A percentile compares a stretch with the other conserved stretches of the same genome.
phyloP scores from a whole-genome alignment of 2,797 vertebrate species.

The Manis pentadactyla region DNA sequence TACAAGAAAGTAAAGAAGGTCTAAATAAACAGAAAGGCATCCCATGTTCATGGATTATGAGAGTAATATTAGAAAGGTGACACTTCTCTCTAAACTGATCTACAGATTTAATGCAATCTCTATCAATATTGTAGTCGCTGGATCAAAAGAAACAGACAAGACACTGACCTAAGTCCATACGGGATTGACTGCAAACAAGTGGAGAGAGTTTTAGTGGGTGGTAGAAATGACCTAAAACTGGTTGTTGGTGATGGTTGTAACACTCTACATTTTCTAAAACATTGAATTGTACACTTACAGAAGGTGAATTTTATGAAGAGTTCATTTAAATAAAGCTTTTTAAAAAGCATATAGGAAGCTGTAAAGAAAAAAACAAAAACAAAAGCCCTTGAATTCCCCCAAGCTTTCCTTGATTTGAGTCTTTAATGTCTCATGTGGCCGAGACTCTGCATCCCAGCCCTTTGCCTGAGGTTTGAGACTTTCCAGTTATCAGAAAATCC shows the following conservation, averaged over 20 bases:
- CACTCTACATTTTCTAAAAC: constrained; percentile 38
- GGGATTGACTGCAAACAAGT: not conserved
- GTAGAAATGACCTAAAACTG: not conserved
- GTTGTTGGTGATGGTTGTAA: not conserved
- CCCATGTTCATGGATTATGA: not conserved
- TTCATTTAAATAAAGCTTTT: constrained; percentile 42
- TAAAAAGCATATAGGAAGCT: not conserved
- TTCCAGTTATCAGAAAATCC: not conserved
- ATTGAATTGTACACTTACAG: not conserved
- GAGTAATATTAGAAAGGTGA: not conserved
- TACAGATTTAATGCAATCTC: not conserved
- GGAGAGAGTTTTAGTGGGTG: not conserved
- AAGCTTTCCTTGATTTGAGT: not conserved
- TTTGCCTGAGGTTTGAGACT: not conserved
- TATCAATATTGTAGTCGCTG: not conserved
- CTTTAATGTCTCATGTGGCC: accelerated
- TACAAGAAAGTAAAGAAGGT: not conserved
- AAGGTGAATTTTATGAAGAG: not conserved
- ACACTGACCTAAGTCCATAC: not conserved
- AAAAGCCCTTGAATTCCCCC: not conserved
- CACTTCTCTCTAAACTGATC: not conserved
- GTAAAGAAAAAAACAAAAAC: not conserved
- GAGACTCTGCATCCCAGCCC: not conserved
- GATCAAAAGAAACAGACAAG: not conserved
- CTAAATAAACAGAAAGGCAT: not conserved